Percentiles rank a stretch among this genome's conserved stretches.
phyloP scores from a whole-genome alignment of 2,113 vertebrate genomes.

The Plotosus lineatus region DNA sequence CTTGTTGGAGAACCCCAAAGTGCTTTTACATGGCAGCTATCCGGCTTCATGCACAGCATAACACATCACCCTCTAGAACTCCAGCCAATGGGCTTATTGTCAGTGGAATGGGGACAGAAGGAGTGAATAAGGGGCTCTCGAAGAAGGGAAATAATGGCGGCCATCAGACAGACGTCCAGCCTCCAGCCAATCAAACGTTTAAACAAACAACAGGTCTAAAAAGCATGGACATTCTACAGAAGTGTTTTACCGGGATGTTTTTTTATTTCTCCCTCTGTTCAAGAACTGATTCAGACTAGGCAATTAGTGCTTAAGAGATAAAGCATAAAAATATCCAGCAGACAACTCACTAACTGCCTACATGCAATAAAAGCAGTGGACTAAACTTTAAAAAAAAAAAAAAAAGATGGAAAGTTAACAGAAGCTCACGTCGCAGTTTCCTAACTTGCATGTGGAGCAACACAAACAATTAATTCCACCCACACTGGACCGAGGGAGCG shows the following conservation, averaged over 20 bases:
- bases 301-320: slow-evolving; percentile 26
- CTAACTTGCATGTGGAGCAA: slow-evolving; percentile 35
- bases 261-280: neutral
- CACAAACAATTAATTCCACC: slow-evolving; percentile 50
- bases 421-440: slow-evolving; percentile 18
- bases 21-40: slow-evolving; percentile 33
- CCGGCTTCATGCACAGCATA: neutral
- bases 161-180: neutral
- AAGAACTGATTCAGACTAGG: neutral
- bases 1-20: slow-evolving; percentile 40
- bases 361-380: neutral
- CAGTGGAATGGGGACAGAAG: neutral
- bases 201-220: neutral
- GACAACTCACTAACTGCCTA: neutral
- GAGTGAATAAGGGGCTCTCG: neutral
- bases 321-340: neutral
- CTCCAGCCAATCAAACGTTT: neutral
- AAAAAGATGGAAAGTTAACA: slow-evolving; percentile 23
- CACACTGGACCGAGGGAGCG: slow-evolving; percentile 16
- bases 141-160: neutral
- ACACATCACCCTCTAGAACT: slow-evolving; percentile 19
- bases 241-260: no score
- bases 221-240: neutral
- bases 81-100: neutral
- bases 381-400: neutral